Evolutionary conservation across 2,888 invertebrate species (phyloP), one percentile per base, ranked within the genome.

Genomic region (Teinopalpus imperialis): DNA sequence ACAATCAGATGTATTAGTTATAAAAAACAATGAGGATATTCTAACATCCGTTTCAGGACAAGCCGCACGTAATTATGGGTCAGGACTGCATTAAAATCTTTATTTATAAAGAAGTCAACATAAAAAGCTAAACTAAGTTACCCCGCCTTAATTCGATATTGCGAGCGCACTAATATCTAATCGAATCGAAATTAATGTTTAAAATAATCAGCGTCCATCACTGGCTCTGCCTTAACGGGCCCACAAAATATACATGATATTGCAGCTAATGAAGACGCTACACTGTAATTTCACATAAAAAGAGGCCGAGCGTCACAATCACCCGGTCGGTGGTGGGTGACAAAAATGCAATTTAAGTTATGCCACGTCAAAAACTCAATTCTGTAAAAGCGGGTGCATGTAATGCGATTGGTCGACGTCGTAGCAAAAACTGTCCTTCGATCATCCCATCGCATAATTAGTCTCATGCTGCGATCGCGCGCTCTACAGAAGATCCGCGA

Each of bases 301-400:
- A 79, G 53, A 36, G 47, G 53, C 32, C 23, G 30, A 26, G 43
- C 45, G 39, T 46, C 52, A 67, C 70, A 74, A 73, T 72, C 72
- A 55, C 63, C 48, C 54, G 57, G 55, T 50, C 59, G 59, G 61
- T 62, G 67, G 66, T 71, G 75, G 78, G 86, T 85, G 86, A 82
- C 86, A 83, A 86, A 85, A 86, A 85, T 86, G 85, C 85, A 81
- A 85, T 85, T 79, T 86, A 77, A 81, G 79, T 76, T 83, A 81
- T 82, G 72, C 72, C 60, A 57, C 52, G 67, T 71, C 75, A 85
- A 85, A 85, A 85, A 83, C 71, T 74, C 72, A 79, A 80, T 81
- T 76, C 72, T 63, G 48, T 51, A 61, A 69, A 72, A 62, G 64
- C 66, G 65, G 59, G 54, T 56, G 60, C 59, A 65, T 66, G 69